Base-by-base conservation (phyloP, 1,140 invertebrate genomes). In the Mercenaria mercenaria region DNA sequence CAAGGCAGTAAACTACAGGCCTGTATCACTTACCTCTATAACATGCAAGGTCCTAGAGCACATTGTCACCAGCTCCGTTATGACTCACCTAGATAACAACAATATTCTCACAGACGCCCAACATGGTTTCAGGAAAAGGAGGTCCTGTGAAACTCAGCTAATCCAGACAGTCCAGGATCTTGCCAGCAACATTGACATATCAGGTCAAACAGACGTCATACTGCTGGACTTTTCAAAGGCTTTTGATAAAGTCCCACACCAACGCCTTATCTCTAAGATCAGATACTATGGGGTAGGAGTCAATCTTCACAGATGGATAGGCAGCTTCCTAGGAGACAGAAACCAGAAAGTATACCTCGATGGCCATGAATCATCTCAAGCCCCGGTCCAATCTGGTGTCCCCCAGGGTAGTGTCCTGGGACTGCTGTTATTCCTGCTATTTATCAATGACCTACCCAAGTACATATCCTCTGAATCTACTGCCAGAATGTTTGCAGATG, bases 381-480 rank as follows among this genome's bases (percentile, higher is more conserved):
- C 88, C 43, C 88, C 69, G 20, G 79, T 89, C 32, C 41, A 81
- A 26, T 89, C 80, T 20, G 79, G 79, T 47, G 88, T 83, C 34
- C 88, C 67, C 3, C 87, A 89, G 37, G 87, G 77, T 3, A 89
- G 79, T 89, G 87, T 89, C 2, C 52, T 83, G 4, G 80, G 50
- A 4, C 88, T 80, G 0, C 20, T 64, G 6, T 39, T 76, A 18
- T 82, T 84, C n/a, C 80, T 84, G 3, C 11, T 85, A 1, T 90
- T 67, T 26, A 90, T 90, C 15, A 90, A 90, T 41, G 88, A 90
- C 37, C 59, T 90, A 52, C 88, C 80, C 20, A 59, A 85, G 0
- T 77, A 76, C 23, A 52, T 89, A 18, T 41, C 47, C 10, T 6
- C n/a, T 15, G 3, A 61, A 23, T 86, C 69, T 13, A 83, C 6